These are phyloP conservation scores for Dasysyrphus albostriatus DNA, from an alignment of 2,888 invertebrate species.

Conservation along the genomic window DNA sequence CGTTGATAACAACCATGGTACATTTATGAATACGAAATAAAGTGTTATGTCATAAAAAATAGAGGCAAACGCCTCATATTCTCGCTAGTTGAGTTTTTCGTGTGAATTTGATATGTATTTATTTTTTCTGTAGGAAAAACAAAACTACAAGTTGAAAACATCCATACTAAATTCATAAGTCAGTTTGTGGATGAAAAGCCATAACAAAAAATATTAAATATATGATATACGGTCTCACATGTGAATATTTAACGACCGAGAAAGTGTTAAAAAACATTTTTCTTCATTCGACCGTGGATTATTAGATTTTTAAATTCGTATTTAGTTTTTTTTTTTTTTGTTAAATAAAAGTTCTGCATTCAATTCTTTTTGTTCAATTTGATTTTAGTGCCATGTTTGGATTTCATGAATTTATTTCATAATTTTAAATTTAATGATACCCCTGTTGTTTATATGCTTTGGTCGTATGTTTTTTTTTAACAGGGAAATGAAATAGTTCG, in stretches of 20 bases:
- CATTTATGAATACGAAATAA: conserved; percentile 65
- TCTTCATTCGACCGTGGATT: conserved; percentile 70
- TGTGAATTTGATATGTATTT: conserved; percentile 57
- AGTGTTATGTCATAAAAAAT: conserved; percentile 70
- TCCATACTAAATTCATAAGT: neutral
- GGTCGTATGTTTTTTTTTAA: conserved; percentile 23
- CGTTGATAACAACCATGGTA: conserved; percentile 56
- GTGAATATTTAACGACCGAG: conserved; percentile 72
- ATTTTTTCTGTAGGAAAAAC: neutral
- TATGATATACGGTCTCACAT: conserved; percentile 70
- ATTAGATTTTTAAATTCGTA: conserved; percentile 40
- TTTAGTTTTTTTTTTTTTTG: conserved; percentile 23
- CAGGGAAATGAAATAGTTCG: neutral
- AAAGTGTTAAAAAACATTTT: conserved; percentile 74
- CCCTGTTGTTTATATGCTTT: conserved; percentile 54
- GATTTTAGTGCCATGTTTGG: conserved; percentile 56
- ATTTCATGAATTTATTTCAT: conserved; percentile 57
- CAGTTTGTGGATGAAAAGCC: conserved; percentile 18
- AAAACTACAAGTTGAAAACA: conserved; percentile 20
- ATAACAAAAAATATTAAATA: conserved; percentile 53
- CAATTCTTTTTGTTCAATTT: conserved; percentile 21
- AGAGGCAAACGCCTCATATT: conserved; percentile 60
- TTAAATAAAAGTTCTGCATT: conserved; percentile 41
- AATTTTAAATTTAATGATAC: conserved; percentile 54
- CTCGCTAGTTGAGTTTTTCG: conserved; percentile 46